Conservation (phyloP, 2,113 vertebrate species). For the Malurus melanocephalus region DNA sequence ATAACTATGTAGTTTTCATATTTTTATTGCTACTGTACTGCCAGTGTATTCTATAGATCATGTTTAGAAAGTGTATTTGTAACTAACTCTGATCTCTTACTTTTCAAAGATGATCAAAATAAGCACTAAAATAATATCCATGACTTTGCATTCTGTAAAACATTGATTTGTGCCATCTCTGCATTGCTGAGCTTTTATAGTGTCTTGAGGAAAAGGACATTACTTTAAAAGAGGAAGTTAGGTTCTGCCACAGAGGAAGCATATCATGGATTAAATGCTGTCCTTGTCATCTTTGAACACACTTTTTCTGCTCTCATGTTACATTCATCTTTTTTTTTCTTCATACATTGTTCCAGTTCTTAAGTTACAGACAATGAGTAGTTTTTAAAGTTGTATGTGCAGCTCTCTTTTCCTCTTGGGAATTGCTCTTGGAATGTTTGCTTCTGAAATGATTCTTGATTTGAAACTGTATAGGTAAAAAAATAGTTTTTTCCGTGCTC, state of each 20-base stretch:
- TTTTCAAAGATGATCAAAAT: background rate
- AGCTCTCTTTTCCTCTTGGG: background rate
- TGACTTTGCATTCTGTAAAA: background rate
- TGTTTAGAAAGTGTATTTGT: background rate
- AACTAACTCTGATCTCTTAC: background rate
- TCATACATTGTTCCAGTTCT: background rate
- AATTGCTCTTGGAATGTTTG: background rate
- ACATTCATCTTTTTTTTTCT: background rate
- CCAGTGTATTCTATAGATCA: background rate
- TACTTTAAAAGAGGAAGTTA: background rate
- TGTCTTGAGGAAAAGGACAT: background rate
- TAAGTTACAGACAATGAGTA: background rate
- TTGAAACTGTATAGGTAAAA: background rate
- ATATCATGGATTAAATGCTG: slow-evolving; percentile 7
- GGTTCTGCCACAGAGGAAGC: slow-evolving; percentile 9
- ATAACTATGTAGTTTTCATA: background rate
- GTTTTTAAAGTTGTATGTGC: background rate
- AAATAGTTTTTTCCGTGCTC: background rate
- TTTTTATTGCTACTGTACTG: background rate
- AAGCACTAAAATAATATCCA: background rate
- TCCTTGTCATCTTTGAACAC: background rate
- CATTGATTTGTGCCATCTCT: background rate
- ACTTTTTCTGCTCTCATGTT: background rate
- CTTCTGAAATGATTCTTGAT: background rate
- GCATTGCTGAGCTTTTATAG: background rate